Percentiles rank a stretch among this genome's conserved stretches.
phyloP scores from a whole-genome alignment of 2,888 invertebrate species.

The Papilio gigon region DNA sequence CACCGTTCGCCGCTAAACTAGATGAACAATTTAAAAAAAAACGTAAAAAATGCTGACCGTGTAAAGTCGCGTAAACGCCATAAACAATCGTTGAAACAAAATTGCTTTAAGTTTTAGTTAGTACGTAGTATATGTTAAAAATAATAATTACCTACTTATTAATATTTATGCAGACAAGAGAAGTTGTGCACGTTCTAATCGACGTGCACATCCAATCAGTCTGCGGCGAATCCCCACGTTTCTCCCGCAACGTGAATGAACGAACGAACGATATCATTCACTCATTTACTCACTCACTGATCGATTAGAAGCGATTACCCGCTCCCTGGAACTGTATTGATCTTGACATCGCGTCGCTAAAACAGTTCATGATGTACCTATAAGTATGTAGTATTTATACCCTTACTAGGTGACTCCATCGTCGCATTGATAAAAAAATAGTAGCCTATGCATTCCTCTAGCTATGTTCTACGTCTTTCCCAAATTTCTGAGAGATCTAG shows the following conservation, averaged over 20 bases:
- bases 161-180: neutral
- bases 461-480: too few species aligned
- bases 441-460: too few species aligned
- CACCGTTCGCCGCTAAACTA: too few species aligned
- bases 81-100: too few species aligned
- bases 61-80: too few species aligned
- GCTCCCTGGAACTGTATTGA: neutral
- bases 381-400: neutral
- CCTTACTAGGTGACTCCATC: too few species aligned
- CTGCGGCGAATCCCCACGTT: neutral
- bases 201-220: neutral
- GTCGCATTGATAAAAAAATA: too few species aligned
- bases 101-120: neutral
- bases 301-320: neutral
- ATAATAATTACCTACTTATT: neutral
- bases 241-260: neutral
- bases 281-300: constrained; percentile 1
- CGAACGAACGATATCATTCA: neutral
- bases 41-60: too few species aligned
- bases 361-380: neutral
- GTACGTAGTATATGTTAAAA: neutral
- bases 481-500: too few species aligned
- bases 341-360: neutral
- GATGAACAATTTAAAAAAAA: too few species aligned
- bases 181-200: neutral